Evolutionary conservation across 2,797 vertebrate genomes (phyloP).

Genomic region (Bothrops alternatus): DNA sequence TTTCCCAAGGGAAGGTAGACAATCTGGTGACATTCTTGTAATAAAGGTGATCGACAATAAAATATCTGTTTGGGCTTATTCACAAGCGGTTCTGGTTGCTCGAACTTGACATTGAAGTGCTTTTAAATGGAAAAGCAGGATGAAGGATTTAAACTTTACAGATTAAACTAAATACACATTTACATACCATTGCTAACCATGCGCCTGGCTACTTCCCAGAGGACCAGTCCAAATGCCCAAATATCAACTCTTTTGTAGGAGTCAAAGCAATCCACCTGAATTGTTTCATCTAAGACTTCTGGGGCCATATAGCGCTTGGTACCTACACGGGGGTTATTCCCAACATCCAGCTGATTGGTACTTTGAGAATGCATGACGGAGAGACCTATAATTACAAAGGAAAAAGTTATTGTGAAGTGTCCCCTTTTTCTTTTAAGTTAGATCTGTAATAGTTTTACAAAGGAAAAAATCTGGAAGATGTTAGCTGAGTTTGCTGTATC

Average conservation of each 20-base stretch:
- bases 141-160: neutral
- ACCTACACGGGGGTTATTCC: constrained; percentile 95
- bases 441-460: neutral
- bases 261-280: constrained; percentile 96
- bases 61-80: neutral
- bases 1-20: neutral
- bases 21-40: neutral
- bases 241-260: constrained; percentile 96
- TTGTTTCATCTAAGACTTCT: constrained; percentile 91
- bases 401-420: neutral
- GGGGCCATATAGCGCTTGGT: constrained; percentile 99
- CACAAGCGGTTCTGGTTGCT: neutral
- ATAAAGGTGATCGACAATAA: neutral
- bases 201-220: constrained; percentile 94
- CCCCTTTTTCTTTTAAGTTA: neutral
- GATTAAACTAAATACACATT: neutral
- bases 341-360: constrained; percentile 94
- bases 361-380: constrained; percentile 98
- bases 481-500: neutral
- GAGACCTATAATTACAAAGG: constrained; percentile 74
- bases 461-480: neutral
- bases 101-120: neutral
- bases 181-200: constrained; percentile 94
- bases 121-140: neutral
- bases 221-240: constrained; percentile 94